Base-by-base conservation (phyloP, 2,888 invertebrate genomes). In the Busseola fusca region DNA sequence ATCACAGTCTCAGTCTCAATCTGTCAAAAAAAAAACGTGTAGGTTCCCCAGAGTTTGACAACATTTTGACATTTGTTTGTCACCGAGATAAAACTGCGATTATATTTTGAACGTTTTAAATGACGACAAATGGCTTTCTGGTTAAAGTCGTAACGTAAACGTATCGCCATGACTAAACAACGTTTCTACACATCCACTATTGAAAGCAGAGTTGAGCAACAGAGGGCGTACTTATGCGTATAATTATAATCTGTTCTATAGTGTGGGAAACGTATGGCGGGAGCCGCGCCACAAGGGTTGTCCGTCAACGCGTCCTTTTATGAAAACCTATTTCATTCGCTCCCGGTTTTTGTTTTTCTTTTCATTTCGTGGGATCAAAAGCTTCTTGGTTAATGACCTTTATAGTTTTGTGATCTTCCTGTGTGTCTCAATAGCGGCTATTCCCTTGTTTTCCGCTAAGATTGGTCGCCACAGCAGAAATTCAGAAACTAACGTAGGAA, bases 221-320 rank as follows among this genome's bases (percentile, higher is more conserved):
- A 57, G 54, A 79, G 58, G 74, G 79, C 58, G 60, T 56, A 56
- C 72, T 74, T 75, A 73, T 81, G 66, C 76, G 73, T 76, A 70
- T 73, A 73, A 82, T 82, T 82, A 60, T 74, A 54, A 58, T 74
- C 71, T 83, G 82, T 85, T 87, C 81, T 85, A 80, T 84, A 83
- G 81, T 85, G 84, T 87, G 88, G 85, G 86, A 85, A 86, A 82
- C 87, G 89, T 87, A 88, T 86, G 83, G 84, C 69, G 72, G 65
- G 57, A 66, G 71, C 74, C 30, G 77, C 72, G 77, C 84, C 88
- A 89, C 87, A 87, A 87, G 84, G 86, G 81, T 80, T 82, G 84
- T 88, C 89, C 86, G 84, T 89, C 87, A 82, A 77, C 84, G 81
- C 63, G 72, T 34, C 59, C 27, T 66, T 81, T 79, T 80, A 79